Percentiles rank a stretch among this genome's conserved stretches.
These are phyloP conservation scores for Solen grandis DNA, from an alignment of 1,140 invertebrate genomes.

Conservation along the genomic window DNA sequence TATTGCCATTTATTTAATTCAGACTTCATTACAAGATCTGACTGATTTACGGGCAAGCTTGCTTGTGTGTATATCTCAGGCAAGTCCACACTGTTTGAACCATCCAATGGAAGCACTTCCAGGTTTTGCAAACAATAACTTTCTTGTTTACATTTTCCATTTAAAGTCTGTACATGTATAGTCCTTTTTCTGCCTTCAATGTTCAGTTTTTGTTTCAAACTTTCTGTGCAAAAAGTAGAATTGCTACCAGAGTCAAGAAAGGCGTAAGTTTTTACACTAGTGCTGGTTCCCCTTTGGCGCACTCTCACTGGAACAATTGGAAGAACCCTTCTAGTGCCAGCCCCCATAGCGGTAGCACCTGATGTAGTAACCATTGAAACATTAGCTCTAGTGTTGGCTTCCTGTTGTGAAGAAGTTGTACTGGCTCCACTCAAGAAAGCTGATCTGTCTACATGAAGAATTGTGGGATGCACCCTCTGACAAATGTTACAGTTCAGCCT, in stretches of 20 bases:
- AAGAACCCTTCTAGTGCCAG: not conserved
- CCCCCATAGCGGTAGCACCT: slow-evolving; percentile 3
- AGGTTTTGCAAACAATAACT: too few relatives aligned
- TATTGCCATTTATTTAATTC: not conserved
- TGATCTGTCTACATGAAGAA: not conserved
- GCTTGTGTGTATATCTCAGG: not conserved
- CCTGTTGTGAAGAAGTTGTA: too few relatives aligned
- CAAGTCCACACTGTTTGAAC: not conserved
- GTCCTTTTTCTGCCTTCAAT: slow-evolving; percentile 10
- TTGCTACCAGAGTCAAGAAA: not conserved
- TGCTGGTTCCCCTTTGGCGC: too few relatives aligned
- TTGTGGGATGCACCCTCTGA: not conserved
- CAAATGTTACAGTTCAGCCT: not conserved
- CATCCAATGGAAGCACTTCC: not conserved
- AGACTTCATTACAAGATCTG: not conserved
- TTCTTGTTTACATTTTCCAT: slow-evolving; percentile 6
- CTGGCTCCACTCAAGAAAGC: not conserved
- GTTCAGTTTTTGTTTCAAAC: not conserved
- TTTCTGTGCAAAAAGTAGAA: not conserved
- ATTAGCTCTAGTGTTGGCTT: too few relatives aligned
- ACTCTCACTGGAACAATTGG: slow-evolving; percentile 16
- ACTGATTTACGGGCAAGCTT: not conserved
- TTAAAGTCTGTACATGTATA: slow-evolving; percentile 2
- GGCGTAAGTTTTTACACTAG: too few relatives aligned
- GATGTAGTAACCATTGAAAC: too few relatives aligned